A percentile compares a stretch with the other conserved stretches of the same genome.
Evolutionary conservation across 2,113 vertebrate genomes (phyloP).

Genomic region (Pandion haliaetus): DNA sequence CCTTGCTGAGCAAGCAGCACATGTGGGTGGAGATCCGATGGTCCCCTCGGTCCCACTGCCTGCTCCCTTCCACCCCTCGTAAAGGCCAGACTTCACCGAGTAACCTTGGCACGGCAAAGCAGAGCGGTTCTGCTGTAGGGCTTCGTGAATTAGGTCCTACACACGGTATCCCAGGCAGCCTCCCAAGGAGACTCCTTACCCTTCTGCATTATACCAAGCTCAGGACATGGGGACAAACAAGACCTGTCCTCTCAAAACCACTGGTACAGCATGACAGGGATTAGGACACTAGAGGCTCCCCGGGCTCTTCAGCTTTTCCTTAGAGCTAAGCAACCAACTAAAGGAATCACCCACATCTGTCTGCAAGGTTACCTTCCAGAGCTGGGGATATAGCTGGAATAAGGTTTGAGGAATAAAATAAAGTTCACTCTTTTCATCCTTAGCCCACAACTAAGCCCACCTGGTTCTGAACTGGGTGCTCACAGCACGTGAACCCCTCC

Average conservation of each 20-base stretch:
- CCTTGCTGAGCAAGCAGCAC: background rate
- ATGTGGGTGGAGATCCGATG: background rate
- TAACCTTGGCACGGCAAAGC: background rate
- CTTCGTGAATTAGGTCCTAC: background rate
- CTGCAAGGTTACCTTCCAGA: background rate
- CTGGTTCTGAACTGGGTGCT: background rate
- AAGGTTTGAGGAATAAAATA: background rate
- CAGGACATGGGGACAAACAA: background rate
- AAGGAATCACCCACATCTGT: background rate
- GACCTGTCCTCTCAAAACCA: background rate
- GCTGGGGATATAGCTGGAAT: background rate
- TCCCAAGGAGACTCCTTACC: background rate
- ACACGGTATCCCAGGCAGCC: background rate
- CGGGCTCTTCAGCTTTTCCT: background rate
- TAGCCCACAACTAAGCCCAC: background rate
- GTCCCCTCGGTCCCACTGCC: background rate
- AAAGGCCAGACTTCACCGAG: background rate
- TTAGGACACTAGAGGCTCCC: background rate
- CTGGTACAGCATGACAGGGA: background rate
- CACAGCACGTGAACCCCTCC: background rate
- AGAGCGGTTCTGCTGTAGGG: background rate
- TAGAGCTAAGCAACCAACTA: background rate
- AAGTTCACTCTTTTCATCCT: background rate
- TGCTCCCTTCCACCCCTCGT: background rate
- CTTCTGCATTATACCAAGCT: background rate